Evolutionary conservation across 92 coral and sea anemone species (phyloP), one percentile per base, ranked within the genome.

Genomic region (Epizoanthus stellaris): DNA sequence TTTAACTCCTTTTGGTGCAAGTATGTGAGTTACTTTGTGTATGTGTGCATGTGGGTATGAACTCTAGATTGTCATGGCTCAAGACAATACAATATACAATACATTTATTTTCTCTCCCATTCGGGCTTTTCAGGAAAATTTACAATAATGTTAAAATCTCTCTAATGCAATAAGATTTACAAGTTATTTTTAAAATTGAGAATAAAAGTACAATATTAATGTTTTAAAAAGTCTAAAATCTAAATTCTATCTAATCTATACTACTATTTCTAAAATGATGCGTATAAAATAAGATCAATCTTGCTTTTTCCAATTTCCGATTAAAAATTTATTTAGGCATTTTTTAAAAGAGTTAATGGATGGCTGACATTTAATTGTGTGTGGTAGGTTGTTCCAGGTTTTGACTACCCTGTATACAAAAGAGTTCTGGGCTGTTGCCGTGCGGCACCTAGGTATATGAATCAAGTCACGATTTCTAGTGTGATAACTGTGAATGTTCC

Each of bases 281-380:
- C 72, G 3, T 67, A 10, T 67, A 67, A 67, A 67, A 20, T 30
- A 67, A 67, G 72, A 67, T 30, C 72, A 23, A 17, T 67, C 45
- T 20, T 67, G 72, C 72, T 5, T 67, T 67, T 20, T 67, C 72
- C 72, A 6, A 23, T 67, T 67, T 67, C 47, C 72, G 42, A 67
- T 67, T 67, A 34, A 23, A 67, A 67, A 30, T 67, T 67, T 16
- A 30, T 67, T 20, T 15, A 67, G 72, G 42, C 72, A 30, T 25
- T 67, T 30, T 30, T 67, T 23, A 23, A 23, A 67, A 67, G 42
- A 25, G 72, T 67, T 67, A 1, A 67, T 67, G 72, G 72, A 67
- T 8, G 72, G 30, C 72, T 67, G 72, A 30, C 72, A 67, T 67
- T 67, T 67, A 67, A 67, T 67, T 67, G 72, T 17, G 72, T 67